phyloP scores from a whole-genome alignment of 2,113 vertebrate genomes.

The Heliornis fulica region DNA sequence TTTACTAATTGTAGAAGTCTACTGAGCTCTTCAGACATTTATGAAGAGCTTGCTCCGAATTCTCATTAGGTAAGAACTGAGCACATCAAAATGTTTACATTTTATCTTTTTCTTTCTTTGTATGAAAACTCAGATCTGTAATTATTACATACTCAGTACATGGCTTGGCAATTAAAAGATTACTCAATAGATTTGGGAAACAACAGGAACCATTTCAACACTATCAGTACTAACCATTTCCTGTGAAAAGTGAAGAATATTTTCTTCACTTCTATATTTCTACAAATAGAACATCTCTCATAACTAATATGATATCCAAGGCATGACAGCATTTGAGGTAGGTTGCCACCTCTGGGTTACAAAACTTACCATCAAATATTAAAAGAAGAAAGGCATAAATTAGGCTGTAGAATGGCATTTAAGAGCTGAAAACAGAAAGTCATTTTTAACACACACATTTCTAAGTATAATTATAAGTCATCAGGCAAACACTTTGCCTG shows the following conservation, averaged over 20 bases:
- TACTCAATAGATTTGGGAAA: background rate
- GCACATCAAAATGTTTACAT: background rate
- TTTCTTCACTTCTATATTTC: too few relatives aligned
- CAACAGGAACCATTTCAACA: background rate
- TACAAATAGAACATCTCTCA: background rate
- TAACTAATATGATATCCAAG: background rate
- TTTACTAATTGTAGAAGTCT: background rate
- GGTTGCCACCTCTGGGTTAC: background rate
- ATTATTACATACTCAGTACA: background rate
- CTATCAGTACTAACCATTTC: background rate
- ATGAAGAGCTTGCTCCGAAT: background rate
- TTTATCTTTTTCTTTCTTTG: background rate
- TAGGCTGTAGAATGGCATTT: background rate
- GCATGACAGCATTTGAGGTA: background rate
- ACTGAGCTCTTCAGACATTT: background rate
- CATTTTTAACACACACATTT: background rate
- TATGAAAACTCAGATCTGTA: background rate
- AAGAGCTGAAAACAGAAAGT: background rate
- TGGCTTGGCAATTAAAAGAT: background rate
- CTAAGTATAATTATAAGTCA: constrained; percentile 4
- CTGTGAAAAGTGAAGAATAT: background rate
- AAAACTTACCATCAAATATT: background rate
- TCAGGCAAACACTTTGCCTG: background rate
- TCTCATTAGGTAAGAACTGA: background rate
- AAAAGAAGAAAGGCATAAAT: background rate